Percentiles rank a stretch among this genome's conserved stretches.
Conservation (phyloP, 2,113 vertebrate genomes). For the Tamias sibiricus region DNA sequence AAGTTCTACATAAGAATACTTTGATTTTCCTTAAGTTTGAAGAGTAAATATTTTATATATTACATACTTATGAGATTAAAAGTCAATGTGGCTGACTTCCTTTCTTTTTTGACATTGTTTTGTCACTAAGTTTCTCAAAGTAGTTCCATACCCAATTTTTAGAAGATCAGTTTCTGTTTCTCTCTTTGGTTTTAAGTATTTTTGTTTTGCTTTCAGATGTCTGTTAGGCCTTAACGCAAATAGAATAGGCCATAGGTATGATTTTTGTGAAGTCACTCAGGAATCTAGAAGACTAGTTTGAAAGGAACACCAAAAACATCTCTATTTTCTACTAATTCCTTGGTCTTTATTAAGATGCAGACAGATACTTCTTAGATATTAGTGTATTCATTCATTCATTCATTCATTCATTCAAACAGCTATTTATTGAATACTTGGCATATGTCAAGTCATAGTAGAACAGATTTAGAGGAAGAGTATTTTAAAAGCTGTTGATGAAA, state of each 20-base stretch:
- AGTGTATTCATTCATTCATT: neutral
- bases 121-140: neutral
- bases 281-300: neutral
- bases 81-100: neutral
- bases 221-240: conserved; percentile 1
- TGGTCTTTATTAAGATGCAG: conserved; percentile 8
- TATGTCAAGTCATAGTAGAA: neutral
- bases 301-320: neutral
- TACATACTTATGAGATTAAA: neutral
- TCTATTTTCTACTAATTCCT: neutral
- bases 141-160: neutral
- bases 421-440: conserved; percentile 2
- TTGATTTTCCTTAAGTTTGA: conserved; percentile 14
- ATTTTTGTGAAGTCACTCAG: neutral
- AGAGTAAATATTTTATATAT: neutral
- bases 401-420: neutral
- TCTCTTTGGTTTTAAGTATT: conserved; percentile 42
- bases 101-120: neutral
- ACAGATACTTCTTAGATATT: neutral
- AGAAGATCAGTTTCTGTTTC: neutral
- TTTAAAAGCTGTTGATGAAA: neutral
- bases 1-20: neutral
- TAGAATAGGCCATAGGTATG: neutral
- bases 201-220: conserved; percentile 32
- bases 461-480: neutral